Conservation (phyloP, 2,113 vertebrate species). For the Lepus timidus region DNA sequence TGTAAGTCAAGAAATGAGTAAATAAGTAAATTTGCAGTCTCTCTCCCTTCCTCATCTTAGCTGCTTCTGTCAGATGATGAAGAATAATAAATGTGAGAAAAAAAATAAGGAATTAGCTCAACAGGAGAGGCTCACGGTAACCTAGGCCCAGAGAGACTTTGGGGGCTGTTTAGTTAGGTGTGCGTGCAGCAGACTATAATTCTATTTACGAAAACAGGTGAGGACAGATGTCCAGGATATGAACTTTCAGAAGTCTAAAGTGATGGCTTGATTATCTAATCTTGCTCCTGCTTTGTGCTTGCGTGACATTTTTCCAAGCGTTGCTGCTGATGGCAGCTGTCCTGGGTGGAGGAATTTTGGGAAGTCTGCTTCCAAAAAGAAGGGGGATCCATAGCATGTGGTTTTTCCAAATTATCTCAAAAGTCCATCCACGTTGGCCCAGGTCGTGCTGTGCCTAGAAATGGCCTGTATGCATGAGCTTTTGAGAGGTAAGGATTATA, state of each 20-base stretch:
- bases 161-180: neutral
- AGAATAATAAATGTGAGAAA: neutral
- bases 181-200: neutral
- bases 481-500: neutral
- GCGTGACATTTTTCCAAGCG: neutral
- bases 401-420: neutral
- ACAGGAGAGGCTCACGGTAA: neutral
- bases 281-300: neutral
- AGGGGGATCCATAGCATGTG: neutral
- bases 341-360: neutral
- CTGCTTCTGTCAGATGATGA: neutral
- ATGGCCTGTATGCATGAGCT: neutral
- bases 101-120: neutral
- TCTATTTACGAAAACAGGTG: neutral
- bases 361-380: neutral
- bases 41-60: neutral
- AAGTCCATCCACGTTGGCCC: neutral
- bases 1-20: neutral
- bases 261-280: neutral
- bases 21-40: neutral
- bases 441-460: neutral
- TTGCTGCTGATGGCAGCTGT: neutral
- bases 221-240: neutral
- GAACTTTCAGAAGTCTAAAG: neutral
- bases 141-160: neutral